phyloP scores from a whole-genome alignment of 2,113 vertebrate genomes.

The Asarcornis scutulata region DNA sequence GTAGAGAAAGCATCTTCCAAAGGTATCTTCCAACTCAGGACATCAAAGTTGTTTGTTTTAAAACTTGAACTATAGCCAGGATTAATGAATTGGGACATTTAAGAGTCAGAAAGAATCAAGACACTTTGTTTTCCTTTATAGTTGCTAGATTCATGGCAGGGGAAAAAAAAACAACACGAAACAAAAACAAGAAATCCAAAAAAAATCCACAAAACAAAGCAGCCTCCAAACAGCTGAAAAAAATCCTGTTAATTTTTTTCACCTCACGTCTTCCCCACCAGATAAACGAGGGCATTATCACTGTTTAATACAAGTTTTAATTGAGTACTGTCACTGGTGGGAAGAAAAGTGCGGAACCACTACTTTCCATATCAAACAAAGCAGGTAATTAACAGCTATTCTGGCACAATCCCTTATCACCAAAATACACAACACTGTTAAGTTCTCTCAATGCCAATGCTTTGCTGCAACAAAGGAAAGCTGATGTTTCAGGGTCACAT shows the following conservation, averaged over 20 bases:
- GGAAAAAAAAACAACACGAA: background rate
- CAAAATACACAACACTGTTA: constrained; percentile 75
- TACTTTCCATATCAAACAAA: constrained; percentile 80
- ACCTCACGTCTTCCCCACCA: constrained; percentile 40
- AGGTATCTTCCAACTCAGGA: background rate
- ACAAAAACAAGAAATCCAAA: no score
- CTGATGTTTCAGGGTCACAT: constrained; percentile 80
- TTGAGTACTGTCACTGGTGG: constrained; percentile 69
- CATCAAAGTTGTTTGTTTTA: background rate
- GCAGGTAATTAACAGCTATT: constrained; percentile 81
- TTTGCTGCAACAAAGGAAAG: constrained; percentile 68
- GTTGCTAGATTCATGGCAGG: background rate
- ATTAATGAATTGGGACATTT: background rate
- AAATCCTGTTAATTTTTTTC: constrained; percentile 55
- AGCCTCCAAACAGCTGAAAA: constrained; percentile 4
- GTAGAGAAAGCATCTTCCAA: rapidly evolving
- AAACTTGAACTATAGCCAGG: background rate
- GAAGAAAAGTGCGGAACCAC: constrained; percentile 65
- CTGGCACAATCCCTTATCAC: constrained; percentile 78
- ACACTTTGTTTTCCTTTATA: background rate
- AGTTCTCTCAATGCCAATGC: constrained; percentile 72
- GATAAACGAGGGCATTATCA: constrained; percentile 66
- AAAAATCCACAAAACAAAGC: background rate
- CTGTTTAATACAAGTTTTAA: constrained; percentile 74
- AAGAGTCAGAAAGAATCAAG: background rate